Conservation (phyloP, 2,797 vertebrate species). For the Artibeus lituratus region DNA sequence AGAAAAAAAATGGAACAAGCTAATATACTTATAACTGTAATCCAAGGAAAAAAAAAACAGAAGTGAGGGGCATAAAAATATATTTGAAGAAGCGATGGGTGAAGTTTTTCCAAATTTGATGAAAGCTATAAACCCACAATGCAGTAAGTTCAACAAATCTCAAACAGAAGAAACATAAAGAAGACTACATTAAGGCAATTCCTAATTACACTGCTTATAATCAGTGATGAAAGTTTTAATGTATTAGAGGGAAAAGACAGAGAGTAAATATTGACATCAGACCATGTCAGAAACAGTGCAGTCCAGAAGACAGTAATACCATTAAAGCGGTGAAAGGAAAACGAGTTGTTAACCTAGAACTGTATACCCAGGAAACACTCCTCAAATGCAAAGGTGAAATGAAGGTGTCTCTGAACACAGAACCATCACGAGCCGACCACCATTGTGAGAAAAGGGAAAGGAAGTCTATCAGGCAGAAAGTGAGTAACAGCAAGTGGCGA, state of each 20-base stretch:
- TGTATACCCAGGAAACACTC: not conserved
- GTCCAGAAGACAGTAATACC: not conserved
- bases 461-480: not conserved
- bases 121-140: not conserved
- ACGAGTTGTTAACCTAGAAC: not conserved
- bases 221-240: not conserved
- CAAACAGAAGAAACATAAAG: not conserved
- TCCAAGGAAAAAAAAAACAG: not conserved
- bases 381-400: not conserved
- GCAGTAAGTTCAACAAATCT: not conserved
- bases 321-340: not conserved
- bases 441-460: not conserved
- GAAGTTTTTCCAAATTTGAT: not conserved
- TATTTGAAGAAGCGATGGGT: not conserved
- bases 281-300: not conserved
- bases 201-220: not conserved
- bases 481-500: not conserved
- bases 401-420: not conserved
- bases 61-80: not conserved
- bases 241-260: not conserved
- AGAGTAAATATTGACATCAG: not conserved
- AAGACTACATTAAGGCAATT: not conserved
- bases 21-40: not conserved
- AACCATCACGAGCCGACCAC: not conserved
- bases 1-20: not conserved